Evolutionary conservation across 2,113 vertebrate genomes (phyloP), one percentile per base, ranked within the genome.

Genomic region (Peromyscus polionotus): DNA sequence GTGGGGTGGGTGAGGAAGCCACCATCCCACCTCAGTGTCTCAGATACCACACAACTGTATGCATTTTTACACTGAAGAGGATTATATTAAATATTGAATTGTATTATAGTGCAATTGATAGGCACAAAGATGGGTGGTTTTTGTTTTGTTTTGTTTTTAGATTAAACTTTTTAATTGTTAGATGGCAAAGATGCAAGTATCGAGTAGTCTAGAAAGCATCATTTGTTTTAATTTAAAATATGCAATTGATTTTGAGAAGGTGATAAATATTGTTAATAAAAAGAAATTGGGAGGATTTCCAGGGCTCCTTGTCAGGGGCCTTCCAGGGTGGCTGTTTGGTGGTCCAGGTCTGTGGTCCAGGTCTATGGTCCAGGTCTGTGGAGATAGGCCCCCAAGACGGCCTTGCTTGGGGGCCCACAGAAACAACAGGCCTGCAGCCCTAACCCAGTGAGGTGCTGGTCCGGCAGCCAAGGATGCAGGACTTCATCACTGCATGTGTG

Each of bases 211-310:
- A 96, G 98, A 98, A 98, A 96, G 91, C 98, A 96, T 98, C 97
- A 98, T 99, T 98, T 99, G 97, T 99, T 99, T 98, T 99, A 91
- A 99, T 99, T 98, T 98, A 98, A 98, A 98, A 98, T 98, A 97
- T 96, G 96, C 98, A 97, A 98, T 98, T 98, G 98, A 98, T 99
- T 98, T 98, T 98, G 97, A 98, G 98, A 97, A 98, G 98, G 98
- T 98, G 99, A 98, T 98, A 98, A 98, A 98, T 98, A 98, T 97
- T 89, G 97, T 97, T 98, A 98, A 98, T 98, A 98, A 98, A 98
- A 98, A 98, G 97, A 97, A 97, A 98, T 94, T 88, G 68, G 95
- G 96, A 94, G 97, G n/a, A 96, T 97, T 97, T 98, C 96, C 97
- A 96, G 61, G 97, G 98, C 97, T 98, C 96, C 89, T 92, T 92